Percentiles rank a stretch among this genome's conserved stretches.
Evolutionary conservation across 2,113 vertebrate species (phyloP).

Genomic region (Aleadryas rufinucha): DNA sequence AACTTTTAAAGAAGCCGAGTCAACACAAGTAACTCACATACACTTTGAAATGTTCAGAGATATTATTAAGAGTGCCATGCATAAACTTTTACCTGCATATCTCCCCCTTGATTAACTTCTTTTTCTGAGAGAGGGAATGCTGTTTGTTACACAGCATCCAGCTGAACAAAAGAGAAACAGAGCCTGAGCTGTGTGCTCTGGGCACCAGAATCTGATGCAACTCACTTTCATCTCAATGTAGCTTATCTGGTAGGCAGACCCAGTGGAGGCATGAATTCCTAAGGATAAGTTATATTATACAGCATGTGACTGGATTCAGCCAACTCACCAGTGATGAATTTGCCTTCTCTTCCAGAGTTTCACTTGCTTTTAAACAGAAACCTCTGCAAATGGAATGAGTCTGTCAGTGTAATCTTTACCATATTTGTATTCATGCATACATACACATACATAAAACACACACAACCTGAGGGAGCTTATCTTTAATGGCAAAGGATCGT

Average conservation of each 20-base stretch:
- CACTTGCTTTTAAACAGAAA: constrained; percentile 37
- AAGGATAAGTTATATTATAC: constrained; percentile 59
- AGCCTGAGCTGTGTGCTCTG: not conserved
- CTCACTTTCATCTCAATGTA: constrained; percentile 49
- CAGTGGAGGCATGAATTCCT: constrained; percentile 66
- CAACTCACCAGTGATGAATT: constrained; percentile 58
- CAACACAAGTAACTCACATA: not conserved
- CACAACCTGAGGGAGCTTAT: not conserved
- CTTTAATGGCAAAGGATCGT: not conserved
- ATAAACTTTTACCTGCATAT: constrained; percentile 61
- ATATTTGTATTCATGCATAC: not conserved
- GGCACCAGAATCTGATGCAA: constrained; percentile 45
- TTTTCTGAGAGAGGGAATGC: constrained; percentile 19
- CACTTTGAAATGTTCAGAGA: constrained; percentile 51
- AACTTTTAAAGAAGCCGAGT: constrained; percentile 53
- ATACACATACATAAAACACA: not conserved
- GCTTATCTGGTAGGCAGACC: constrained; percentile 64
- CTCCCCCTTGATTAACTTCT: not conserved
- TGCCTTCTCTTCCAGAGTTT: constrained; percentile 36
- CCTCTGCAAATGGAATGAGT: not conserved
- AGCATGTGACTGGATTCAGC: constrained; percentile 58
- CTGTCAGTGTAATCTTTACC: constrained; percentile 22
- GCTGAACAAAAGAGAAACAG: constrained; percentile 37
- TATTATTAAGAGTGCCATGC: constrained; percentile 47
- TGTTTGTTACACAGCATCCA: constrained; percentile 10